Percentiles rank a stretch among this genome's conserved stretches.
Evolutionary conservation across 2,888 invertebrate species (phyloP).

Genomic region (Scrobipalpa atriplicella): DNA sequence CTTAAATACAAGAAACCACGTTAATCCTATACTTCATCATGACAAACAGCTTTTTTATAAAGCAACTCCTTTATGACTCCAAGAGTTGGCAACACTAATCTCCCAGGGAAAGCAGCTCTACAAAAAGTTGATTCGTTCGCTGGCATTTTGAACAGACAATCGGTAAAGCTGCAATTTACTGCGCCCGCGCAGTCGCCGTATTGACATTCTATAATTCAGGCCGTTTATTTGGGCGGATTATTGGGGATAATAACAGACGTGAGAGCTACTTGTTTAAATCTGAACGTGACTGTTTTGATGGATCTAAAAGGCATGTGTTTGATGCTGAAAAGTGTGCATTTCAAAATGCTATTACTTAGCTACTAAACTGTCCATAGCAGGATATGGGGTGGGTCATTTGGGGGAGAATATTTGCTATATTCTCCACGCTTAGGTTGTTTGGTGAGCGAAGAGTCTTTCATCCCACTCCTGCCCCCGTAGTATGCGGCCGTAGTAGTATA

Average conservation of each 20-base stretch:
- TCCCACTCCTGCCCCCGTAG: too few relatives aligned
- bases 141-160: constrained; percentile 27
- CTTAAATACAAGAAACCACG: too few relatives aligned
- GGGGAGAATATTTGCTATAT: too few relatives aligned
- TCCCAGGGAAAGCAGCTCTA: constrained; percentile 23
- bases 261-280: not conserved
- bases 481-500: too few relatives aligned
- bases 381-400: too few relatives aligned
- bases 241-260: not conserved
- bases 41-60: too few relatives aligned
- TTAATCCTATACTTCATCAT: too few relatives aligned
- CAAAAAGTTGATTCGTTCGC: constrained; percentile 52
- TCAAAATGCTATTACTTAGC: too few relatives aligned
- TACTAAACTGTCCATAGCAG: too few relatives aligned
- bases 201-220: constrained; percentile 13
- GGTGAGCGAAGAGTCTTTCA: too few relatives aligned
- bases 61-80: not conserved
- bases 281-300: not conserved
- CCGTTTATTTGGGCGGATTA: constrained; percentile 16
- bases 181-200: not conserved
- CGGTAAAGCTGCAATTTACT: constrained; percentile 22
- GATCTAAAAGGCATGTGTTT: not conserved
- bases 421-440: too few relatives aligned
- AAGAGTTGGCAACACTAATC: constrained; percentile 12
- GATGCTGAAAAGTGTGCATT: too few relatives aligned